Percentiles rank a stretch among this genome's conserved stretches.
These are phyloP conservation scores for Caenorhabditis elegans DNA, from an alignment of 1,140 invertebrate genomes.

Conservation along the genomic window DNA sequence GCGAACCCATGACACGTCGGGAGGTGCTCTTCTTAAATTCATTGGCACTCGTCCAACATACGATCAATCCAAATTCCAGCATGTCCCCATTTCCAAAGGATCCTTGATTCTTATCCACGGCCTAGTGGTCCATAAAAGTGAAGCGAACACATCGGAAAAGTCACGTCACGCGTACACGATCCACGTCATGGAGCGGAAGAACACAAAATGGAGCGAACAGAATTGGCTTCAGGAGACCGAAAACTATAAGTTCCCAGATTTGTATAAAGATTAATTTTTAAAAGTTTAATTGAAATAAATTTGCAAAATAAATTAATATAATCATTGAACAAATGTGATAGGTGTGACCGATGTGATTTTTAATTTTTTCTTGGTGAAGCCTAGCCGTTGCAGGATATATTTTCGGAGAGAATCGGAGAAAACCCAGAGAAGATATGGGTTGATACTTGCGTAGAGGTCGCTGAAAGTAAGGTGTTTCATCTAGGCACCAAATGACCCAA, in stretches of 20 bases:
- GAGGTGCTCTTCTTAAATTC: conserved; percentile 70
- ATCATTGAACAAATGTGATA: background rate
- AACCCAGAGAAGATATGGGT: conserved; percentile 24
- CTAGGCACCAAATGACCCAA: background rate
- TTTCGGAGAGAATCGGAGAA: conserved; percentile 14
- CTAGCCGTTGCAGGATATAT: background rate
- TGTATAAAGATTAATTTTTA: conserved; percentile 35
- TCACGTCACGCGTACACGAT: conserved; percentile 93
- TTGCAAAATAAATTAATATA: background rate
- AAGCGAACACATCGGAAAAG: conserved; percentile 78
- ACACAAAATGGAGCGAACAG: conserved; percentile 76
- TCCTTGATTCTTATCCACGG: conserved; percentile 86
- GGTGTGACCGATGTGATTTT: background rate
- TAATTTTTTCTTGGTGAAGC: background rate
- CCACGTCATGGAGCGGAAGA: conserved; percentile 82
- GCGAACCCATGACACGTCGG: conserved; percentile 73
- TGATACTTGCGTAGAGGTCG: conserved; percentile 16
- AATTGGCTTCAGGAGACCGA: conserved; percentile 75
- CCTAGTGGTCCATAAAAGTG: conserved; percentile 87
- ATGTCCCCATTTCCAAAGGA: conserved; percentile 80
- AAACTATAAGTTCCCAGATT: conserved; percentile 56
- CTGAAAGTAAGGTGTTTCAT: background rate
- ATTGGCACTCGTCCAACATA: conserved; percentile 73
- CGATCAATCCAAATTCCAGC: conserved; percentile 77
- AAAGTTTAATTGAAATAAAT: background rate